A percentile compares a stretch with the other conserved stretches of the same genome.
These are phyloP conservation scores for Bettongia penicillata DNA, from an alignment of 2,113 vertebrate genomes.

Conservation along the genomic window DNA sequence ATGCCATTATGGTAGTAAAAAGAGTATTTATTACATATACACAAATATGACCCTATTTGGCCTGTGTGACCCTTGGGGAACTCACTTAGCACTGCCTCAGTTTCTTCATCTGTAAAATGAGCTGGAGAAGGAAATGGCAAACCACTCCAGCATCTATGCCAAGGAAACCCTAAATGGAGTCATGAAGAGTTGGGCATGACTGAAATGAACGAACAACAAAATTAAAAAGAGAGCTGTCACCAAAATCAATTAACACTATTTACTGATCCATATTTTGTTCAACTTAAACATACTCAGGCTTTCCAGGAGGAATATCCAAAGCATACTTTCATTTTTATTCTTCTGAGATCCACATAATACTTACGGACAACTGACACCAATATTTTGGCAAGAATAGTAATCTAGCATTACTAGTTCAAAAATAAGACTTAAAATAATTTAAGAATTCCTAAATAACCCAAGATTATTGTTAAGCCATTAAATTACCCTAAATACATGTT, in stretches of 20 bases:
- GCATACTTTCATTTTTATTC: not conserved
- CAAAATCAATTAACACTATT: not conserved
- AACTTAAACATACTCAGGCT: not conserved
- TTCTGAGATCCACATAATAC: not conserved
- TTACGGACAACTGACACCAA: not conserved
- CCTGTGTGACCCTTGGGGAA: not conserved
- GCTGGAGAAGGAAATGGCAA: no score
- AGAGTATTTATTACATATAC: no score
- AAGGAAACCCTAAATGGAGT: no score
- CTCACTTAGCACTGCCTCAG: not conserved
- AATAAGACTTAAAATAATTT: conserved; percentile 35
- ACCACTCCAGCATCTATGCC: no score
- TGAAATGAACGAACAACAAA: no score
- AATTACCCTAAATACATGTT: not conserved
- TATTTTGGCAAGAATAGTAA: conserved; percentile 14
- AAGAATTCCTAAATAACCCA: conserved; percentile 35
- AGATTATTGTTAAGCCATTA: conserved; percentile 38
- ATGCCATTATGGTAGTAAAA: no score
- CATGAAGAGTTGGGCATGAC: no score
- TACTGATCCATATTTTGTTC: not conserved
- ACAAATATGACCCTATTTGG: no score
- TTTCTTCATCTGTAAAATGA: no score
- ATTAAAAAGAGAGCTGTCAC: not conserved
- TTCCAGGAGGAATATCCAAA: conserved; percentile 9
- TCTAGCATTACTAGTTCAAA: conserved; percentile 31